Evolutionary conservation across 2,888 invertebrate species (phyloP), one percentile per base, ranked within the genome.

Genomic region (Cetonia aurata): DNA sequence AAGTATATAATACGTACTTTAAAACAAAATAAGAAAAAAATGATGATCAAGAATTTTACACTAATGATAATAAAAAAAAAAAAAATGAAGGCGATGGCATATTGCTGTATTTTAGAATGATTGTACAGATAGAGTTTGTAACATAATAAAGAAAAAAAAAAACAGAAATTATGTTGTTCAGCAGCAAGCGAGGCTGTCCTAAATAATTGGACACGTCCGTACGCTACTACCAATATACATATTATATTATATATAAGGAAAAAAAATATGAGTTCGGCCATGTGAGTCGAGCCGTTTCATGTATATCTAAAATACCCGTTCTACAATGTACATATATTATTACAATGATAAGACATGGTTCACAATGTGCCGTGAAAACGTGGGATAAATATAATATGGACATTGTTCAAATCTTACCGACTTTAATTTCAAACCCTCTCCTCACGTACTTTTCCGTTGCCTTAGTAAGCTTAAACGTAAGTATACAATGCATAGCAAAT

Each of bases 321-420:
- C 84, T 90, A 89, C 89, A 89, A 89, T 90, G 90, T 90, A 90
- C 88, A 90, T 89, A 89, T 89, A 89, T 89, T 89, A 89, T 89
- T 89, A 89, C 88, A 89, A 89, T 89, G 91, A 91, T 90, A 91
- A 92, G 92, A 91, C 91, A 91, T 92, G 92, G 92, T 92, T 93
- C 92, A 92, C 93, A 91, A 92, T 91, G 92, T 92, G 92, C 92
- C 92, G 92, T 92, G 92, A 92, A 92, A 92, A 92, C 92, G 92
- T 92, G 92, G 91, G 92, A 88, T 87, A 91, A 91, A 91, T 92
- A 92, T 91, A 91, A 92, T 92, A 91, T 92, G 92, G 91, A 92
- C 92, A 92, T 92, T 92, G 92, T 92, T 92, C 91, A 92, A 91
- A 89, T 89, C 89, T 88, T 82, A 84, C 15, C 83, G 55, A 85